These are phyloP conservation scores for Camptogramma bilineatum DNA, from an alignment of 2,888 invertebrate species.

Conservation along the genomic window DNA sequence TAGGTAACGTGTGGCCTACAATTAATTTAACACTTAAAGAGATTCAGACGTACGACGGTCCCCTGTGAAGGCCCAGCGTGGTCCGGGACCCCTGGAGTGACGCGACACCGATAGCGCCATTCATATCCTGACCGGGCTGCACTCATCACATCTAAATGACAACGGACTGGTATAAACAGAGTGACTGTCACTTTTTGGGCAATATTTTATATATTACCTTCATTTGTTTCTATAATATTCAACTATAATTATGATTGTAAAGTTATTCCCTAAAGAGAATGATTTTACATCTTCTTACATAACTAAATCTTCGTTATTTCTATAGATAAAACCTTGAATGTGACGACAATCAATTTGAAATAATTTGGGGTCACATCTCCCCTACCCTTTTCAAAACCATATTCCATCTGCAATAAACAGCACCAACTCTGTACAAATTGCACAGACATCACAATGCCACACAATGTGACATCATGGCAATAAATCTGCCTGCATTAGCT, in stretches of 20 bases:
- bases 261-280: too few species aligned
- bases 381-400: constrained; percentile 8
- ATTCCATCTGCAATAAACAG: constrained; percentile 19
- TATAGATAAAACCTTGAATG: not conserved
- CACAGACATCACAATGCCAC: constrained; percentile 8
- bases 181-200: constrained; percentile 58
- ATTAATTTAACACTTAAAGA: constrained; percentile 76
- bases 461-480: constrained; percentile 51
- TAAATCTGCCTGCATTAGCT: constrained; percentile 54
- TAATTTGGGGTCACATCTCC: constrained; percentile 7
- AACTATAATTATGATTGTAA: not conserved
- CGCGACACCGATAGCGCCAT: constrained; percentile 71
- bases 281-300: too few species aligned
- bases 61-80: constrained; percentile 57
- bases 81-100: constrained; percentile 61
- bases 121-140: constrained; percentile 60
- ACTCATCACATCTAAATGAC: constrained; percentile 62
- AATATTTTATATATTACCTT: constrained; percentile 16
- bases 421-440: constrained; percentile 14
- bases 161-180: constrained; percentile 55
- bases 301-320: not conserved
- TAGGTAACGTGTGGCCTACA: constrained; percentile 60
- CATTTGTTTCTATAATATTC: constrained; percentile 10
- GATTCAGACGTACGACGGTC: constrained; percentile 52
- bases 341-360: not conserved